Evolutionary conservation across 2,888 invertebrate species (phyloP), one percentile per base, ranked within the genome.

Genomic region (Anorthoa munda): DNA sequence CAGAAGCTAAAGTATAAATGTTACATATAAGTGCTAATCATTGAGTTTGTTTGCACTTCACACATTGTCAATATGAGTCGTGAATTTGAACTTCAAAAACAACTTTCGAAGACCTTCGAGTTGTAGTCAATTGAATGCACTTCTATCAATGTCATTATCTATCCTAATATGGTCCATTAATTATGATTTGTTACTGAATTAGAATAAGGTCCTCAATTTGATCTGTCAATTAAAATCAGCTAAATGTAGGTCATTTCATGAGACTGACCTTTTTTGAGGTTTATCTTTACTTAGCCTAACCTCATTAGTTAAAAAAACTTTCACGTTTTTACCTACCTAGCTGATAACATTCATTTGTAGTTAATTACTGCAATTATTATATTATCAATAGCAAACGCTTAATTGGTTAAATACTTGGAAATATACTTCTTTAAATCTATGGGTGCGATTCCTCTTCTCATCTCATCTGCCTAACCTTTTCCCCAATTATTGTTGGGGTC

Each of bases 101-200:
- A 84, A 87, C 84, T 87, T 84, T 80, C 78, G 68, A 72, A 65
- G 45, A 76, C 86, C 86, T 84, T 80, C 78, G 1, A 39, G 45
- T 13, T 7, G 17, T 56, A 50, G 23, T 56, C 13, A 12, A 60
- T 67, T 59, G 45, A 65, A 61, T 71, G 67, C 71, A 71, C 15
- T 74, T 50, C 31, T 68, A 21, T 21, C 66, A 75, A 72, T 83
- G 75, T 50, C 63, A 64, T 48, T 66, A 78, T 61, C 48, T 53
- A 13, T 53, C 13, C 23, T 55, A 50, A 74, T 58, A 21, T 26
- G 26, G 13, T 39, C n/a, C 3, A 66, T 46, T 51, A 18, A 17
- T 56, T n/a, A 13, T n/a, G 7, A 46, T 68, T 23, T 13, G 1
- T 18, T 26, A 65, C 11, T 67, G 12, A 50, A 51, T 17, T 31